Conservation (phyloP, 35 echinoderm and acorn worm species). For the Strongylocentrotus purpuratus region DNA sequence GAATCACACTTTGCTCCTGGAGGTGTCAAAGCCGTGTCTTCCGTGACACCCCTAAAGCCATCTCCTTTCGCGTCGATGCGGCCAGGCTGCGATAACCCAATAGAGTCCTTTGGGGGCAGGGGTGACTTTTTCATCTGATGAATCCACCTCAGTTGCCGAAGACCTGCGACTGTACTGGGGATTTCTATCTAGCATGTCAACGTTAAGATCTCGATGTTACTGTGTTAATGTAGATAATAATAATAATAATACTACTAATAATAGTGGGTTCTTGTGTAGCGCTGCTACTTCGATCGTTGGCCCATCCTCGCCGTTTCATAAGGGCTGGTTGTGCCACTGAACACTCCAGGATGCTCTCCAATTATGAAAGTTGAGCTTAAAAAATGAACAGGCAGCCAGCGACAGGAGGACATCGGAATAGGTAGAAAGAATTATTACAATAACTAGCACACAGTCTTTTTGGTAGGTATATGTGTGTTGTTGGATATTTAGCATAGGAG, state of each 20-base stretch:
- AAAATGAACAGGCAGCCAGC: not conserved
- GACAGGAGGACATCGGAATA: not conserved
- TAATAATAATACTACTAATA: too few relatives aligned
- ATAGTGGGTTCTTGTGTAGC: too few relatives aligned
- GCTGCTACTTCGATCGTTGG: not conserved
- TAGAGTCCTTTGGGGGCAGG: not conserved
- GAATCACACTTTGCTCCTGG: not conserved
- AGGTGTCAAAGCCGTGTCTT: not conserved
- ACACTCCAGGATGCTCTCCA: not conserved
- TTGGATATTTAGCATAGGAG: not conserved
- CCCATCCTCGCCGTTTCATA: not conserved
- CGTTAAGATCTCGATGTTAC: not conserved
- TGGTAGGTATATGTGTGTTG: not conserved
- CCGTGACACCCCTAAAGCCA: not conserved
- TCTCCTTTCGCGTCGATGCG: not conserved
- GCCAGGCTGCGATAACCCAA: not conserved
- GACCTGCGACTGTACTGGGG: not conserved
- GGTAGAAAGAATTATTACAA: not conserved
- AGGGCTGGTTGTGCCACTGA: not conserved
- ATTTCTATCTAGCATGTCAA: not conserved
- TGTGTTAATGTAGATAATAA: not conserved
- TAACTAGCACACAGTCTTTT: not conserved
- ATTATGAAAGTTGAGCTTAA: not conserved
- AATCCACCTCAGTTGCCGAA: not conserved
- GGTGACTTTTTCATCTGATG: not conserved